Base-by-base conservation (phyloP, 2,888 invertebrate species). In the Merodon equestris region DNA sequence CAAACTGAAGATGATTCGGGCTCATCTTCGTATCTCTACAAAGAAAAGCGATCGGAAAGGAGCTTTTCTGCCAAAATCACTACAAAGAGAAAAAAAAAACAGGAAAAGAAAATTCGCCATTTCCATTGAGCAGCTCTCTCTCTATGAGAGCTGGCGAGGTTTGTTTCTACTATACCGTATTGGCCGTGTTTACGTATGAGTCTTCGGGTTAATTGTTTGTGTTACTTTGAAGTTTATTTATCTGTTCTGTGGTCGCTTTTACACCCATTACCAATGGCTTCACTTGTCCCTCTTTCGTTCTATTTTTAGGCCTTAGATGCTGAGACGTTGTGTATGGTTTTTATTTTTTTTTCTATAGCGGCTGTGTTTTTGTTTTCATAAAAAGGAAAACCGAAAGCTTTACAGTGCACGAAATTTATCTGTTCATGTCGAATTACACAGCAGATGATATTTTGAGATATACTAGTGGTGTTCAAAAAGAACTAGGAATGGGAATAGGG, bases 201-300 rank as follows among this genome's bases (percentile, higher is more conserved):
- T 27, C 63, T 64, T 70, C 56, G 68, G 67, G 67, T 51, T 51
- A 75, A 74, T 44, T 34, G 50, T 63, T 54, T 54, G 67, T 68
- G 81, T 66, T 77, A 72, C 63, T 64, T 60, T 57, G 34, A 66
- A 70, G 73, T 73, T 68, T 56, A 63, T 66, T 61, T 64, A 53
- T 51, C 63, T 9, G 48, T 18, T 61, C 13, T 57, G 54, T 38
- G 45, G 53, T 45, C 44, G 63, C 27, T 18, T 61, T 64, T 64
- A 40, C 40, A 36, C 42, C 9, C 44, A 47, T 48, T 42, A 10
- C n/a, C 40, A 61, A 42, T 56, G 42, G 44, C 40, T 53, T 9
- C 13, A 1, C 38, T 18, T 60, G n/a, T 50, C 14, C 48, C 45
- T 54, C 34, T 60, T 12, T 54, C 9, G 18, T 14, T 36, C 54